Conservation (phyloP, 2,113 vertebrate species). For the Poecile atricapillus region DNA sequence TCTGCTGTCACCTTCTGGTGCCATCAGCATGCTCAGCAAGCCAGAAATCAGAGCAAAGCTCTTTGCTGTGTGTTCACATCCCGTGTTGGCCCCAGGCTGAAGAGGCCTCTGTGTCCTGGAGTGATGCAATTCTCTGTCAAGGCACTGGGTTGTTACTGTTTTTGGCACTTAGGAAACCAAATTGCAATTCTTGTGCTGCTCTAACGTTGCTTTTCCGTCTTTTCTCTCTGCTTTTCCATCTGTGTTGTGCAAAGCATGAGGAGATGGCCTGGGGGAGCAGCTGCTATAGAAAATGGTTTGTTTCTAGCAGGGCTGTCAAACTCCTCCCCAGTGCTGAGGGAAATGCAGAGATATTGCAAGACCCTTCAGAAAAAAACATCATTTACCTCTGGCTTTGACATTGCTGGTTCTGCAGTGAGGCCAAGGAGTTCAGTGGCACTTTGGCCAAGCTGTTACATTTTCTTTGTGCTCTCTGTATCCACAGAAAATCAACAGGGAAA, state of each 20-base stretch:
- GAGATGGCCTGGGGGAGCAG: not conserved
- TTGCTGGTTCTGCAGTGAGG: not conserved
- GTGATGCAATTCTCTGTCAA: not conserved
- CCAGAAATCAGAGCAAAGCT: not conserved
- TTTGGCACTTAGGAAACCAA: not conserved
- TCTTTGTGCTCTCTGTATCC: not conserved
- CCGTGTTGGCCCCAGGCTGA: not conserved
- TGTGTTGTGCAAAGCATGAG: not conserved
- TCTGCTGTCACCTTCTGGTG: not conserved
- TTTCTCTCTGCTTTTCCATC: not conserved
- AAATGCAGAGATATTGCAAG: not conserved
- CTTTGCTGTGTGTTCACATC: not conserved
- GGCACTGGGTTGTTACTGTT: not conserved
- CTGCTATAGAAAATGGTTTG: not conserved
- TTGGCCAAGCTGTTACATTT: not conserved
- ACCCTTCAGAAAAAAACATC: not conserved
- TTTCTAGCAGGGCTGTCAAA: not conserved
- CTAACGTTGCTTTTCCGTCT: not conserved
- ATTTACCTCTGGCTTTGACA: not conserved
- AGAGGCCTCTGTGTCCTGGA: not conserved
- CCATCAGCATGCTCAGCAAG: not conserved
- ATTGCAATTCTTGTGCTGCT: not conserved
- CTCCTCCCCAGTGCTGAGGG: not conserved
- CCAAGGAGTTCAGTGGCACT: not conserved
- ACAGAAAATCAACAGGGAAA: not conserved